A percentile compares a stretch with the other conserved stretches of the same genome.
Evolutionary conservation across 2,797 vertebrate genomes (phyloP).

Genomic region (Eulemur coronatus): DNA sequence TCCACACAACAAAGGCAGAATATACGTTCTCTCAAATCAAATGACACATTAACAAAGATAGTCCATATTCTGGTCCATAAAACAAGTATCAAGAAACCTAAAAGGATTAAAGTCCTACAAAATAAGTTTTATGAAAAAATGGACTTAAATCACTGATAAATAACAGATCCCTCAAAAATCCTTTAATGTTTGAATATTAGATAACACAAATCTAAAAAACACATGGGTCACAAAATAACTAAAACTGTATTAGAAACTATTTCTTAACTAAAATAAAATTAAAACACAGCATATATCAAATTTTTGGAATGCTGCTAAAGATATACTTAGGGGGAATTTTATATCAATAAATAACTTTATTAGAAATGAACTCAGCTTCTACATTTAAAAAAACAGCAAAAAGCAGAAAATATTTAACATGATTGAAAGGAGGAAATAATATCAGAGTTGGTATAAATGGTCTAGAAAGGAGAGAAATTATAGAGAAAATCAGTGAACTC

Average conservation of each 20-base stretch:
- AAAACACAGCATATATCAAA: neutral
- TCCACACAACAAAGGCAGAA: neutral
- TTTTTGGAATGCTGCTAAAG: neutral
- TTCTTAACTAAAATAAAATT: neutral
- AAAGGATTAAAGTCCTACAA: neutral
- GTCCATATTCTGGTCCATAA: neutral
- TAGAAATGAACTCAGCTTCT: neutral
- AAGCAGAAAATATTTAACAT: neutral
- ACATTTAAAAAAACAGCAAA: neutral
- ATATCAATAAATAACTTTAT: neutral
- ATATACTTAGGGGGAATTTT: neutral
- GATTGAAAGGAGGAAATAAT: neutral
- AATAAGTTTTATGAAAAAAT: neutral
- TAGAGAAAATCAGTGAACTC: neutral
- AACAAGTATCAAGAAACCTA: neutral
- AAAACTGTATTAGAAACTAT: neutral
- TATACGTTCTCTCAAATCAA: neutral
- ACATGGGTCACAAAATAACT: neutral
- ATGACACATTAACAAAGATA: neutral
- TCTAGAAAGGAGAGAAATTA: neutral
- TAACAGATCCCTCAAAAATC: neutral
- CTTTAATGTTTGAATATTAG: neutral
- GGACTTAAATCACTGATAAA: neutral
- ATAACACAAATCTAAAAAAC: neutral
- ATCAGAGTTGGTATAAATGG: neutral